Conservation (phyloP, 1,140 invertebrate genomes). For the Sipha flava region DNA sequence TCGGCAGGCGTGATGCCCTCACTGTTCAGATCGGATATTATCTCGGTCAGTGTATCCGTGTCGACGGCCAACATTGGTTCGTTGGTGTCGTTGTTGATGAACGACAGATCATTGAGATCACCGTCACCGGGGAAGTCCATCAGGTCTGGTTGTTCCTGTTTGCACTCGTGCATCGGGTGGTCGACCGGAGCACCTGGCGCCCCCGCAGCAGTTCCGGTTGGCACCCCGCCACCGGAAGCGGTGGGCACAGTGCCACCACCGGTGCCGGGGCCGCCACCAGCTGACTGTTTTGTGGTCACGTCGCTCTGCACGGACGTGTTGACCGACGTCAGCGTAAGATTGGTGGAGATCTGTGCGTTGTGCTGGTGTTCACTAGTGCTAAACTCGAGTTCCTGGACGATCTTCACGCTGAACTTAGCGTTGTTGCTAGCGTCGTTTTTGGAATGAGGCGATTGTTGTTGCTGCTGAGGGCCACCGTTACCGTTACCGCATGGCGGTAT, state of each 20-base stretch:
- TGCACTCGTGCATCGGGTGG: slow-evolving; percentile 60
- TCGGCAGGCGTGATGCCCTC: slow-evolving; percentile 71
- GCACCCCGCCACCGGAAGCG: slow-evolving; percentile 61
- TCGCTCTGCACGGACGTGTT: slow-evolving; percentile 71
- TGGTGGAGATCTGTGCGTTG: slow-evolving; percentile 75
- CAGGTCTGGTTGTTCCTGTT: slow-evolving; percentile 58
- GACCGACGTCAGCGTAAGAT: slow-evolving; percentile 62
- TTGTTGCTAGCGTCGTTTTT: slow-evolving; percentile 44
- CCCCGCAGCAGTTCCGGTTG: slow-evolving; percentile 40
- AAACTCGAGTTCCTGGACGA: slow-evolving; percentile 80
- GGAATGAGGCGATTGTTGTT: neutral
- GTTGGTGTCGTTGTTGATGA: slow-evolving; percentile 17
- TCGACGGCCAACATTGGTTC: slow-evolving; percentile 20
- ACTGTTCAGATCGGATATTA: slow-evolving; percentile 62
- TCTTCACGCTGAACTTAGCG: slow-evolving; percentile 80
- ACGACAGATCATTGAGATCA: slow-evolving; percentile 15
- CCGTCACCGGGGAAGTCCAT: slow-evolving; percentile 48
- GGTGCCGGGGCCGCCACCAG: slow-evolving; percentile 38
- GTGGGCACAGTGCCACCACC: slow-evolving; percentile 33
- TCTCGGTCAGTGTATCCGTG: slow-evolving; percentile 20
- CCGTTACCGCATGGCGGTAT: neutral
- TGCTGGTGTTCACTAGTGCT: slow-evolving; percentile 65
- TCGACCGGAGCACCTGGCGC: slow-evolving; percentile 36
- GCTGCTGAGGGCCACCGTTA: neutral
- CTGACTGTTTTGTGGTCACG: slow-evolving; percentile 45